Evolutionary conservation across 23 tunicate genomes (phyloP).

Genomic region (Pegea sp.): DNA sequence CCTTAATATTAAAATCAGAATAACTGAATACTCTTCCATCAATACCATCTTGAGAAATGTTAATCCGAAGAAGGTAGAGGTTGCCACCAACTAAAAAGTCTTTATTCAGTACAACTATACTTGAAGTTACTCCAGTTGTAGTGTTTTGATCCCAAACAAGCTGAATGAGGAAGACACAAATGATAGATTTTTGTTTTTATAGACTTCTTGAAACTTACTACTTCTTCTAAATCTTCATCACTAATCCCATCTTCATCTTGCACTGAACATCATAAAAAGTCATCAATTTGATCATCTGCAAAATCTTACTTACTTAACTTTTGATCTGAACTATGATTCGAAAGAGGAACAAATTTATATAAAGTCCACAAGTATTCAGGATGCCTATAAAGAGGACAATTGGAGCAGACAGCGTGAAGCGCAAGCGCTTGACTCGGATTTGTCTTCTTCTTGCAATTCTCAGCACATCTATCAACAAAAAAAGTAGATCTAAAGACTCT

Average conservation of each 20-base stretch:
- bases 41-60: slow-evolving; percentile 69
- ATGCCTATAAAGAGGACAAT: slow-evolving; percentile 29
- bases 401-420: slow-evolving; percentile 40
- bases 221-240: not conserved
- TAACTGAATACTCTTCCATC: slow-evolving; percentile 63
- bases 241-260: not conserved
- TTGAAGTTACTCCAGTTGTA: slow-evolving; percentile 38
- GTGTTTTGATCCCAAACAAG: slow-evolving; percentile 52
- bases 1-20: slow-evolving; percentile 42
- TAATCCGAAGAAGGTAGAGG: slow-evolving; percentile 35
- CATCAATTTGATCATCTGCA: not conserved
- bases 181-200: not conserved
- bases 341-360: slow-evolving; percentile 13
- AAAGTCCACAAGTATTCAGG: slow-evolving; percentile 53
- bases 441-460: slow-evolving; percentile 74
- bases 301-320: not conserved
- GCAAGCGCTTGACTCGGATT: slow-evolving; percentile 77
- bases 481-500: not conserved
- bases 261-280: too few relatives aligned
- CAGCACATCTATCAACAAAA: slow-evolving; percentile 30
- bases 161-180: slow-evolving; percentile 8
- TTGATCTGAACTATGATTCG: not conserved
- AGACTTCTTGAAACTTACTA: not conserved
- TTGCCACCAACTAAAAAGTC: slow-evolving; percentile 38
- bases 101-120: slow-evolving; percentile 46